Conservation (phyloP, 2,113 vertebrate genomes). For the Percopsis transmontana region DNA sequence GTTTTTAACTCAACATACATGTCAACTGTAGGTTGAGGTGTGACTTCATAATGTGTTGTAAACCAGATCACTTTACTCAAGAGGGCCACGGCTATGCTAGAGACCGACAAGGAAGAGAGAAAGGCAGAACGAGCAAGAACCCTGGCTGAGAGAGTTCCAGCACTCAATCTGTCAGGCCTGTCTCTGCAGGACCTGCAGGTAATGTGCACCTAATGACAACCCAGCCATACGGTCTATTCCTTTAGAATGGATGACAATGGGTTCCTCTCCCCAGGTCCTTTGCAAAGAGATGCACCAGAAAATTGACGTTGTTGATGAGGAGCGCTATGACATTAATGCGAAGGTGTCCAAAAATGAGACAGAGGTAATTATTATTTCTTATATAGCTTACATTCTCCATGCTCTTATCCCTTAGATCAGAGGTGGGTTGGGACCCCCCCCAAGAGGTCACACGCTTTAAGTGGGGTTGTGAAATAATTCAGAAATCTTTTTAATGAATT, state of each 20-base stretch:
- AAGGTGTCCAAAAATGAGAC: constrained; percentile 74
- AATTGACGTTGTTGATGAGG: constrained; percentile 78
- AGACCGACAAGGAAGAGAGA: constrained; percentile 65
- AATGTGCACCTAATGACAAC: background rate
- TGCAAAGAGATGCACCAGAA: constrained; percentile 77
- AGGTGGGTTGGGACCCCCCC: too few relatives aligned
- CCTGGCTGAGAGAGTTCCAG: constrained; percentile 69
- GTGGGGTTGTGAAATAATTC: too few relatives aligned
- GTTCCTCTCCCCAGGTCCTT: constrained; percentile 64
- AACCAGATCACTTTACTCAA: constrained; percentile 78
- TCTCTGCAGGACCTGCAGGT: constrained; percentile 78
- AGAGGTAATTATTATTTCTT: constrained; percentile 60
- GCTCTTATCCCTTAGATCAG: background rate
- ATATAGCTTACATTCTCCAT: too few relatives aligned
- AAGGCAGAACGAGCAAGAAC: constrained; percentile 65
- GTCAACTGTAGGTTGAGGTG: background rate
- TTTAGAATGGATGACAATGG: background rate
- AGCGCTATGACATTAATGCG: constrained; percentile 73
- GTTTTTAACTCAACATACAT: background rate
- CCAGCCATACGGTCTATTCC: background rate
- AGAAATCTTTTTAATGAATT: too few relatives aligned
- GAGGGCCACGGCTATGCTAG: constrained; percentile 72
- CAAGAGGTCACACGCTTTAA: too few relatives aligned
- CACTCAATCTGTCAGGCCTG: constrained; percentile 65
- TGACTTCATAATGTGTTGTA: constrained; percentile 15